Evolutionary conservation across 2,888 invertebrate species (phyloP).

Genomic region (Leptopterna dolabrata): DNA sequence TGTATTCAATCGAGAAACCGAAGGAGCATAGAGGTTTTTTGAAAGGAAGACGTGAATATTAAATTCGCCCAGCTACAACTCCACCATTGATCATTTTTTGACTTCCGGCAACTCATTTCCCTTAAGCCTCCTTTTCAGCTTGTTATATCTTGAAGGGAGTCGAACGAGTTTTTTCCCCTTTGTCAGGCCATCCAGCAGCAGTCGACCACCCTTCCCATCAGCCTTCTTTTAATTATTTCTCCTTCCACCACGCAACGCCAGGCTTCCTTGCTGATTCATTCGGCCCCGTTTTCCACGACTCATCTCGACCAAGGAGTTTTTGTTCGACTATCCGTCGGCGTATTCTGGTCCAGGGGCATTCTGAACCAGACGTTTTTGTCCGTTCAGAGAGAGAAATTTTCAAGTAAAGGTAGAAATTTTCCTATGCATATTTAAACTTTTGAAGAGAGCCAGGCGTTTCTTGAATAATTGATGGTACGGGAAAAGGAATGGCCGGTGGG

Average conservation of each 20-base stretch:
- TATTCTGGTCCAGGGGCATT: neutral
- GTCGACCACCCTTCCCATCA: neutral
- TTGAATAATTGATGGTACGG: neutral
- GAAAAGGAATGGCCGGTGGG: neutral
- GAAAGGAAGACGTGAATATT: neutral
- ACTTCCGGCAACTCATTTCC: neutral
- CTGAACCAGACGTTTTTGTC: neutral
- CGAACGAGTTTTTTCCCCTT: neutral
- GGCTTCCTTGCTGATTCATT: neutral
- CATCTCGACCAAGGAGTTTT: neutral
- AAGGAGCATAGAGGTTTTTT: no score
- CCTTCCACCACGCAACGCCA: neutral
- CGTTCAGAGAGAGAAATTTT: neutral
- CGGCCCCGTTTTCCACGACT: neutral
- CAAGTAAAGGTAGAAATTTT: neutral
- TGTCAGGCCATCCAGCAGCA: neutral
- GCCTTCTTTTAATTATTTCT: neutral
- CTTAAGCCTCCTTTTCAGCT: neutral
- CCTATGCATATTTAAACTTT: conserved; percentile 3
- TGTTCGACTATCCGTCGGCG: neutral
- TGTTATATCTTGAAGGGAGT: neutral
- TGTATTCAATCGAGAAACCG: no score
- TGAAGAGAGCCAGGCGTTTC: neutral
- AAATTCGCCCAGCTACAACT: neutral
- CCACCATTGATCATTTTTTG: neutral